Evolutionary conservation across 2,888 invertebrate species (phyloP).

Genomic region (Schrankia costaestrigalis): DNA sequence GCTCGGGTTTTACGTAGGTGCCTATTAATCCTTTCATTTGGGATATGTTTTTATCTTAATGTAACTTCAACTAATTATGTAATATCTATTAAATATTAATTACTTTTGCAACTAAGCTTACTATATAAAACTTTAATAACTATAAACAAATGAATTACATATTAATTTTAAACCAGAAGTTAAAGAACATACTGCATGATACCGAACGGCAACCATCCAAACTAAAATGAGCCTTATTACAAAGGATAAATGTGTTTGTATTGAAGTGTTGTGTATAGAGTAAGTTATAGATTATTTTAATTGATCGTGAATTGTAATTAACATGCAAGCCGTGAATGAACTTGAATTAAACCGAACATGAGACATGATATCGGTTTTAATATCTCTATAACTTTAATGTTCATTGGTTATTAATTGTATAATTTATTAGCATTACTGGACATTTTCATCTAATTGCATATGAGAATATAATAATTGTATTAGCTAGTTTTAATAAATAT

Average conservation of each 20-base stretch:
- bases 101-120: slow-evolving; percentile 18
- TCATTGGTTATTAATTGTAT: slow-evolving; percentile 20
- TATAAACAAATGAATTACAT: slow-evolving; percentile 19
- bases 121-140: slow-evolving; percentile 20
- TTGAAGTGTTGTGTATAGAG: too few species aligned
- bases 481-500: too few species aligned
- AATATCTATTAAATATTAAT: too few species aligned
- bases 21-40: too few species aligned
- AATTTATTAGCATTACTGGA: slow-evolving; percentile 5
- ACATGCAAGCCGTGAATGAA: slow-evolving; percentile 31
- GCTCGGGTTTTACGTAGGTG: too few species aligned
- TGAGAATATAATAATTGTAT: too few species aligned
- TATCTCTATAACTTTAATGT: slow-evolving; percentile 31
- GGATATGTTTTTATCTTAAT: too few species aligned
- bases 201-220: too few species aligned
- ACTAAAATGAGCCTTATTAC: too few species aligned
- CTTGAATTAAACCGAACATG: slow-evolving; percentile 25
- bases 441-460: neutral
- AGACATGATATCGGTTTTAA: slow-evolving; percentile 26
- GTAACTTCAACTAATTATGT: too few species aligned
- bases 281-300: slow-evolving; percentile 35
- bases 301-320: slow-evolving; percentile 39
- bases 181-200: slow-evolving; percentile 17
- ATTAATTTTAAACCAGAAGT: slow-evolving; percentile 28
- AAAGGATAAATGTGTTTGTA: too few species aligned